Evolutionary conservation across 2,797 vertebrate species (phyloP).

Genomic region (Austrolebias charrua): DNA sequence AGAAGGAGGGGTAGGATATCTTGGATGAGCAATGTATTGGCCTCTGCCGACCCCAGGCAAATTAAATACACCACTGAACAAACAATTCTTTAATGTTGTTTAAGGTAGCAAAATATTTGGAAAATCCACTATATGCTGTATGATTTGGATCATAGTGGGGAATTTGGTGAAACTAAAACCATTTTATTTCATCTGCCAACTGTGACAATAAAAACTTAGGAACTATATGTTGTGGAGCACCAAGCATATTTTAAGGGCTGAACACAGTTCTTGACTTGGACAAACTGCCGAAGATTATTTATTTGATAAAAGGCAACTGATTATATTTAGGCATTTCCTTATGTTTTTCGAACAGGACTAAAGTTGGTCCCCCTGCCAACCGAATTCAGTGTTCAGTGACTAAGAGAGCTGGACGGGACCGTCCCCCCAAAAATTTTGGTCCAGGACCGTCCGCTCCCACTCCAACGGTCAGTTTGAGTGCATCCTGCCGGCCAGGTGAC

Average conservation of each 20-base stretch:
- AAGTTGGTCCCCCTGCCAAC: no score
- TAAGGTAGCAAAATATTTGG: neutral
- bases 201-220: neutral
- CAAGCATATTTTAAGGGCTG: constrained; percentile 2
- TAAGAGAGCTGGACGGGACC: no score
- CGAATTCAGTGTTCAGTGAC: no score
- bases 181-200: neutral
- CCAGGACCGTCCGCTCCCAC: no score
- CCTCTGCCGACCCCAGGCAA: constrained; percentile 21
- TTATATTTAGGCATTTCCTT: neutral
- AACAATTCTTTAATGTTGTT: no score
- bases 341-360: no score
- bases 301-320: neutral
- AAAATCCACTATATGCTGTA: fast-evolving
- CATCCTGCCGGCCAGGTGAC: no score
- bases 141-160: neutral
- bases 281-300: constrained; percentile 1
- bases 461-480: no score
- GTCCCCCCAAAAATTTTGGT: no score
- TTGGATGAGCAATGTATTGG: constrained; percentile 1
- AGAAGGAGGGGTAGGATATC: no score
- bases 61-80: neutral
- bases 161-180: no score
- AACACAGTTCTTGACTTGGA: neutral
- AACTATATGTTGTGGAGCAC: constrained; percentile 3